Base-by-base conservation (phyloP, 2,113 vertebrate species). In the Trematocara variabile region DNA sequence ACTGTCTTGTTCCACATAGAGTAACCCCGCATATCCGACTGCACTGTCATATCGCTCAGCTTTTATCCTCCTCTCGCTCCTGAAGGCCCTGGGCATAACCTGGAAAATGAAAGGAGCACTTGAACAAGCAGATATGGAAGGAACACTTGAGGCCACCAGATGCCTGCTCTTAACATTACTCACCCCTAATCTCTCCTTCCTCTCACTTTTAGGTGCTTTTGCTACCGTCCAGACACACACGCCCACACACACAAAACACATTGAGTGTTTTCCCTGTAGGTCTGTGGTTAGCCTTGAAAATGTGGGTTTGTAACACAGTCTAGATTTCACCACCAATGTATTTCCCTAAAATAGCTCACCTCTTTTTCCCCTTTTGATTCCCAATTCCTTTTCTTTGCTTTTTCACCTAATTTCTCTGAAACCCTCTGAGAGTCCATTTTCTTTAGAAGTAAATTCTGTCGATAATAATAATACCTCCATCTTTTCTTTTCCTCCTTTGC, bases 81-180 rank as follows among this genome's bases (percentile, higher is more conserved):
- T 77, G 70, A 81, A 86, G 78, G 52, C 90, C 14, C 37, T 13
- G 39, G 75, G 87, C 81, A 8, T 60, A 84, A 86, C 86, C 86
- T 25, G 83, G 83, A 87, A 93, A 91, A 92, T 85, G 81, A 84
- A 81, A 70, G 34, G 28, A 50, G 52, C 50, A 73, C 39, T 84
- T 2, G 25, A 78, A 70, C 14, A 16, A 87, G 39, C 77, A 79
- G 79, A 90, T 88, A 86, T 78, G 80, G 80, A 83, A 54, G 46
- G 79, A 81, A 50, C 73, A 88, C 81, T 60, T 54, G 41, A 86
- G 86, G 91, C 86, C 68, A 79, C 53, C 78, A 80, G 55, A 87
- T 82, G 73, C 80, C 88, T 88, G 79, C 73, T 88, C 81, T 88
- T 86, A 79, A 80, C 60, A 89, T 81, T 84, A 80, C 83, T 83